Base-by-base conservation (phyloP, 2,113 vertebrate genomes). In the Marmota flaviventris region DNA sequence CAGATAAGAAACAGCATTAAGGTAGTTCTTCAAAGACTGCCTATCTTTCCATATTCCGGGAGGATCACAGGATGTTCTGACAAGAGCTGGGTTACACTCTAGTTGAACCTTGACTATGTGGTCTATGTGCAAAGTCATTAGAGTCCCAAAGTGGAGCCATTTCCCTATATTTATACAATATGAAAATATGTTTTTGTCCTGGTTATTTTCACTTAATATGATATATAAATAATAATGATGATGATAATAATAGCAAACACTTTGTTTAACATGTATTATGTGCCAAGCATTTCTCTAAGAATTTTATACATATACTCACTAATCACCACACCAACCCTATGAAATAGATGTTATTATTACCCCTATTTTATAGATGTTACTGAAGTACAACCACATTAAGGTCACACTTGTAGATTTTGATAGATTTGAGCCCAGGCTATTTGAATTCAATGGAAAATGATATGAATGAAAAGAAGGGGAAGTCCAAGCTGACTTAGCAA, bases 21-120 rank as follows among this genome's bases (percentile, higher is more conserved):
- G 39, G 83, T 45, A 95, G 16, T 63, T 95, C 75, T 65, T 92
- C 37, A 89, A 91, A 93, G 48, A 77, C 42, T 85, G 16, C 63
- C 37, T 96, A 65, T 94, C 88, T 81, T 87, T 18, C 63, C 29
- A 24, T 16, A 17, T 89, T 93, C 72, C 1, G 0, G 48, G 56
- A 98, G 42, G 42, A 96, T 92, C 70, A 89, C 70, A 89, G 37
- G 70, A 83, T 97, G 85, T 95, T 96, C 96, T 97, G 84, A 81
- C 76, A 92, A 96, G 78, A 81, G 7, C 29, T 79, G 29, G 25
- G 42, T 90, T 69, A 78, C 42, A 65, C 24, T 65, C 45, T 37
- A 92, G 20, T 86, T 70, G 61, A 94, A 48, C 37, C 24, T 89
- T 96, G 79, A 48, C 45, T 86, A 58, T 0, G 1, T 18, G 14